Evolutionary conservation across 2,797 vertebrate genomes (phyloP), one percentile per base, ranked within the genome.

Genomic region (Lerista edwardsae): DNA sequence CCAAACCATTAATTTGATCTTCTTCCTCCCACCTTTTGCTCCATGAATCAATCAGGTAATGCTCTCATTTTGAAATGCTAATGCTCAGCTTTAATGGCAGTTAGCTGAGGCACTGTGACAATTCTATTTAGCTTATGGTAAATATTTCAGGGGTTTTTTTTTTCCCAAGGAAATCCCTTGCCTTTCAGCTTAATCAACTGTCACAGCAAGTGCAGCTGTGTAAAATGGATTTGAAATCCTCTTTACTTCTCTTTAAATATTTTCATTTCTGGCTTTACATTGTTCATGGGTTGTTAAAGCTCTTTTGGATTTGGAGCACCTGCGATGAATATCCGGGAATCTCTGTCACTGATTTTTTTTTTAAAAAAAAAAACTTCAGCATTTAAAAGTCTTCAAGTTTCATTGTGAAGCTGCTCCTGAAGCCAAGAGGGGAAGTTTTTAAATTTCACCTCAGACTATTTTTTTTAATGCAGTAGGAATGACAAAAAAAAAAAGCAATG

Each of bases 71-170:
- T 91, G 79, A 88, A 93, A 93, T 93, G 90, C 81, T 93, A 89
- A 93, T 92, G 67, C 80, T 91, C 78, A 83, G 73, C 80, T 94
- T 94, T 90, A 88, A 76, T 4, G 12, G 80, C 67, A 86, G n/a
- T 91, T 85, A 86, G 87, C 79, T 82, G 84, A 93, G 90, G 91
- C 44, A 59, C 75, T 74, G 72, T 93, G 90, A 93, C 84, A 93
- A 90, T 94, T 94, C 84, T 86, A 59, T 94, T 94, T 93, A 93
- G 88, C 57, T 91, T 91, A 86, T 86, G 88, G 90, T 92, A 95
- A 93, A 94, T 94, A 92, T 94, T 92, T 94, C 86, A 91, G 74
- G 14, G 74, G 19, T 36, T 77, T 55, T 75, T 59, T 1, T 77
- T 55, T 75, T 59, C 0, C 2, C 51, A 23, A 80, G 79, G 87